phyloP scores from a whole-genome alignment of 2,797 vertebrate genomes.

The Botia almorhae region DNA sequence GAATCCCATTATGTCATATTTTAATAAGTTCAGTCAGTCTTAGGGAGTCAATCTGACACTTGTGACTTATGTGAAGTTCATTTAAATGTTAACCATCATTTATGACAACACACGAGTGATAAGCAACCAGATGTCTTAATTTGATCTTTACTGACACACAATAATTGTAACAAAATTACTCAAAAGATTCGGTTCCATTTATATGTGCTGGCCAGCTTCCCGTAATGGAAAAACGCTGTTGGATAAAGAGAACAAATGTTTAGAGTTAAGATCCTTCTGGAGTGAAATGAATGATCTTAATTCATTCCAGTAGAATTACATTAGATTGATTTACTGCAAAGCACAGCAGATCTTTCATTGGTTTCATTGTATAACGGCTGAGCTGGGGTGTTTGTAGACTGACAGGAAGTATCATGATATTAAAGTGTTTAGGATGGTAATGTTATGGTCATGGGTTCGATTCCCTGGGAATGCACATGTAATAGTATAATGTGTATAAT shows the following conservation, averaged over 20 bases:
- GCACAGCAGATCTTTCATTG: not conserved
- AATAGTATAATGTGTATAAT: too few relatives aligned
- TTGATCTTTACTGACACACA: slow-evolving; percentile 4
- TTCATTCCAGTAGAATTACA: slow-evolving; percentile 18
- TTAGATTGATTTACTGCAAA: slow-evolving; percentile 1
- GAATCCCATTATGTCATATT: slow-evolving; percentile 53
- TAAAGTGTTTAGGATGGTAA: too few relatives aligned
- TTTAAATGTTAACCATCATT: slow-evolving; percentile 23
- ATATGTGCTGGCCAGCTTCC: slow-evolving; percentile 42
- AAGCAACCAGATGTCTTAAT: slow-evolving; percentile 3
- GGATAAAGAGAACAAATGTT: slow-evolving; percentile 33
- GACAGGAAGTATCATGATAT: not conserved
- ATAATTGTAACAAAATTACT: not conserved
- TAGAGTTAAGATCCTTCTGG: slow-evolving; percentile 24
- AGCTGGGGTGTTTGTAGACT: not conserved
- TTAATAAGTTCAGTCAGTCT: slow-evolving; percentile 42
- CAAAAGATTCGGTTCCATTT: slow-evolving; percentile 35
- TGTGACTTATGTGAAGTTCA: slow-evolving; percentile 16
- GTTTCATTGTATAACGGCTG: not conserved
- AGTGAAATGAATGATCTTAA: slow-evolving; percentile 18
- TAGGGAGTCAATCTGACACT: slow-evolving; percentile 8
- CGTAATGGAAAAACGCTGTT: slow-evolving; percentile 45
- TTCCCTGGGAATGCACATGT: too few relatives aligned
- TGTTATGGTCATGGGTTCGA: too few relatives aligned
- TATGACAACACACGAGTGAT: slow-evolving; percentile 24